Evolutionary conservation across 2,797 vertebrate genomes (phyloP).

Genomic region (Gorsachius magnificus): DNA sequence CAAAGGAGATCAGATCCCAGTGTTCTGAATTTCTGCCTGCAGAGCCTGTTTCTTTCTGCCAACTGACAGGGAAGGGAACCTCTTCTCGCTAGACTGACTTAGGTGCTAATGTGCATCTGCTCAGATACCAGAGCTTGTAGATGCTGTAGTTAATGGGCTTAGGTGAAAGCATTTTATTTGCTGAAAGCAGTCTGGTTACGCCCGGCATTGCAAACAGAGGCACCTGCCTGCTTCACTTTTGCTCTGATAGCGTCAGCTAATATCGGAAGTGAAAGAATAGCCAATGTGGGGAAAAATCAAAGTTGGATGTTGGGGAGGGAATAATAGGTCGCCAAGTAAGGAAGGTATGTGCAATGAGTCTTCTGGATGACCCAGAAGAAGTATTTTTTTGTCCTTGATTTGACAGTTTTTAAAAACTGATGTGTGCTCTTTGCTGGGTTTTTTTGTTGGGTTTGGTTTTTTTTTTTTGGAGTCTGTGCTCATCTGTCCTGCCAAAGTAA

Average conservation of each 20-base stretch:
- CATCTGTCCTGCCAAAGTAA: neutral
- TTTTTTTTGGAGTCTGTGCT: neutral
- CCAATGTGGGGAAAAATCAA: neutral
- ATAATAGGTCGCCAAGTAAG: neutral
- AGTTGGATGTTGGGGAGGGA: neutral
- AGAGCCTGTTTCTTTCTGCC: neutral
- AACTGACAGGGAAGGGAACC: neutral
- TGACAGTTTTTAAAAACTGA: neutral
- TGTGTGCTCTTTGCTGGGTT: neutral
- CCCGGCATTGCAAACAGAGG: neutral
- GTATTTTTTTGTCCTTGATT: neutral
- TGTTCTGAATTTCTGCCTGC: neutral
- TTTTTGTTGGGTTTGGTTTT: neutral
- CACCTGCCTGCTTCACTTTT: neutral
- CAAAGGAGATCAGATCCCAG: neutral
- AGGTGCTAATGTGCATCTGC: neutral
- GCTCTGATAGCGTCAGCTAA: neutral
- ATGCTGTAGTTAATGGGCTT: neutral
- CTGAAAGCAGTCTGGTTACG: neutral
- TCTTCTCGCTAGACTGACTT: fast-evolving
- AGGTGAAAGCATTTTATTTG: neutral
- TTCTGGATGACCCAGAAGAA: neutral
- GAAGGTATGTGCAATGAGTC: neutral
- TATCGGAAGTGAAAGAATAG: neutral
- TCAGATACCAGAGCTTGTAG: neutral